Evolutionary conservation across 2,797 vertebrate genomes (phyloP), one percentile per base, ranked within the genome.

Genomic region (Botia kubotai): DNA sequence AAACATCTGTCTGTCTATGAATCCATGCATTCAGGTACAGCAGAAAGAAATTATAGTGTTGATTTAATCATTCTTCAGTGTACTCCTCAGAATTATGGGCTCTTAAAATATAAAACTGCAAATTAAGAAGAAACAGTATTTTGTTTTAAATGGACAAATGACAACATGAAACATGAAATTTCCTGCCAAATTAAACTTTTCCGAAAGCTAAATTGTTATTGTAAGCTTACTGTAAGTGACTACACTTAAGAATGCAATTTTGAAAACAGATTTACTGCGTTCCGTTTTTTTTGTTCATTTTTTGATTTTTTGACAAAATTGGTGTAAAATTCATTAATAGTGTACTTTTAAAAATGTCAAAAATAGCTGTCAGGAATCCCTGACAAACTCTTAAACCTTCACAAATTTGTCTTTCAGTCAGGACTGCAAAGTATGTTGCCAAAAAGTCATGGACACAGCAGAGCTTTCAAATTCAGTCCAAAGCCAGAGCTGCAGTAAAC

Each of bases 401-500:
- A 12, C 1, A 33, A 17, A 63, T 13, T 0, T n/a, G 14, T 62
- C 0, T 10, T 48, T 21, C 8, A 4, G 62, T 36, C 3, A 10
- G 2, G 12, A 39, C 4, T 17, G n/a, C 55, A 26, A 1, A n/a
- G 6, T 3, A 46, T 62, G 8, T 55, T 19, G 19, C 19, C 4
- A 0, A 0, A 58, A 52, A 58, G 13, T 4, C 12, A 6, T 53
- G 16, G 1, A 26, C 53, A 6, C 3, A 0, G 11, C 43, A 33
- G 3, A 65, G 60, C n/a, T 53, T 43, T 43, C 13, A 60, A 58
- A 43, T 76, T 26, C 46, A 80, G 75, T 62, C 52, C 29, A 29
- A 60, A 29, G 2, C 12, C 52, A 33, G 26, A 8, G 8, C 39
- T 17, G 50, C 73, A 60, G 21, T 73, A 84, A 79, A 77, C 60